Base-by-base conservation (phyloP, 2,797 vertebrate species). In the Lophotriccus pileatus region DNA sequence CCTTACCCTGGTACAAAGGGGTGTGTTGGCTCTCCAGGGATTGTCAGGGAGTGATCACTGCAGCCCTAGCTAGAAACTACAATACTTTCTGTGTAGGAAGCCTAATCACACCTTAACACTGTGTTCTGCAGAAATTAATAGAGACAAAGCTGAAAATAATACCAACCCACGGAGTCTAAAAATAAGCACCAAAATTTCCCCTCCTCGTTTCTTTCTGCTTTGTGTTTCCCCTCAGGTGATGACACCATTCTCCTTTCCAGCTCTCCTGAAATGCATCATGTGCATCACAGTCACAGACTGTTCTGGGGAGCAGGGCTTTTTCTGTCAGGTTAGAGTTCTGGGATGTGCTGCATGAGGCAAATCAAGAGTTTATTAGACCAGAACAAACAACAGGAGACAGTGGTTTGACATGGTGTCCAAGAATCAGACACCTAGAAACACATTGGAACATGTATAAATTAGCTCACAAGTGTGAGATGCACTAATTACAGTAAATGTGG, bases 131-230 rank as follows among this genome's bases (percentile, higher is more conserved):
- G 94, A 87, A 95, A 91, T 92, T 88, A 95, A 94, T 91, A 85
- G 18, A 94, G 84, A 93, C 66, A 88, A 93, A 87, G 90, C 80
- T 85, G 93, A 95, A 96, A 95, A 95, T 89, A 96, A 94, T 92
- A 94, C 85, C 93, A 94, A 93, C 96, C 96, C 95, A 96, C 95
- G 7, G 77, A 93, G 59, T 89, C 95, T 97, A 97, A 97, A 96
- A 97, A 97, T 96, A 97, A 90, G 91, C 69, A 84, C 46, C 22
- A n/a, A 96, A 97, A 95, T 96, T 97, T 96, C 95, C 95, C 96
- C 89, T 96, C 97, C 93, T 91, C 50, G 21, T 82, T 94, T 84
- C 96, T 94, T 77, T 96, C 87, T 95, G 93, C 93, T 89, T 91
- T 91, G 91, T 88, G 82, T 92, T 96, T 96, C 94, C 95, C 77